Evolutionary conservation across 1,140 invertebrate genomes (phyloP).

Genomic region (Lepidostoma basale): DNA sequence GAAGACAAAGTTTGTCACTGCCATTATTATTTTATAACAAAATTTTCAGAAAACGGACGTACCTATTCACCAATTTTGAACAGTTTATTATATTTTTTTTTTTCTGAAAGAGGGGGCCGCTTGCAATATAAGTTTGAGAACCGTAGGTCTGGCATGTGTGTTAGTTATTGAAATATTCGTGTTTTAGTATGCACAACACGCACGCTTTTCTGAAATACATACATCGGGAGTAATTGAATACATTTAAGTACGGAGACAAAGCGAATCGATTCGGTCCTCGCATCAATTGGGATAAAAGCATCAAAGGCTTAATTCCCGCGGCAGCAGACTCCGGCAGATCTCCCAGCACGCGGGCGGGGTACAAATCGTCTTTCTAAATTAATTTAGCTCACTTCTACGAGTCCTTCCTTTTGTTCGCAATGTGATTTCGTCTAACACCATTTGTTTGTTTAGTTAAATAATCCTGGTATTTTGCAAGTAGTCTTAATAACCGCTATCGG

Average conservation of each 20-base stretch:
- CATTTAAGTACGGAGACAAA: not conserved
- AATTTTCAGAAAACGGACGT: no score
- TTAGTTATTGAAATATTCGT: no score
- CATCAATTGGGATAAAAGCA: not conserved
- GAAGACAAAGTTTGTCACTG: no score
- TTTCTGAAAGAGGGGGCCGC: no score
- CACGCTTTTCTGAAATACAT: not conserved
- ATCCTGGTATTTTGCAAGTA: not conserved
- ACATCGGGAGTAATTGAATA: not conserved
- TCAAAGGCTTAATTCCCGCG: not conserved
- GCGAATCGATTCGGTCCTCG: not conserved
- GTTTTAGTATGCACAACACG: no score
- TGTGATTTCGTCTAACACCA: not conserved
- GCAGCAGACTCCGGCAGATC: not conserved
- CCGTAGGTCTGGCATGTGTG: no score
- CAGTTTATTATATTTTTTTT: no score
- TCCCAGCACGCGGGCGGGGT: not conserved
- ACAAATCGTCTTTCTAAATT: slow-evolving; percentile 14
- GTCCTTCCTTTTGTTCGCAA: not conserved
- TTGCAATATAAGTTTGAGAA: no score
- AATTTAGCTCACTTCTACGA: not conserved
- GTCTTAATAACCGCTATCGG: not conserved
- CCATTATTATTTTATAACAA: no score
- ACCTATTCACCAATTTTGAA: no score
- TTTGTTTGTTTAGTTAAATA: not conserved